Evolutionary conservation across 1,140 invertebrate genomes (phyloP).

Genomic region (Drosophila erecta): DNA sequence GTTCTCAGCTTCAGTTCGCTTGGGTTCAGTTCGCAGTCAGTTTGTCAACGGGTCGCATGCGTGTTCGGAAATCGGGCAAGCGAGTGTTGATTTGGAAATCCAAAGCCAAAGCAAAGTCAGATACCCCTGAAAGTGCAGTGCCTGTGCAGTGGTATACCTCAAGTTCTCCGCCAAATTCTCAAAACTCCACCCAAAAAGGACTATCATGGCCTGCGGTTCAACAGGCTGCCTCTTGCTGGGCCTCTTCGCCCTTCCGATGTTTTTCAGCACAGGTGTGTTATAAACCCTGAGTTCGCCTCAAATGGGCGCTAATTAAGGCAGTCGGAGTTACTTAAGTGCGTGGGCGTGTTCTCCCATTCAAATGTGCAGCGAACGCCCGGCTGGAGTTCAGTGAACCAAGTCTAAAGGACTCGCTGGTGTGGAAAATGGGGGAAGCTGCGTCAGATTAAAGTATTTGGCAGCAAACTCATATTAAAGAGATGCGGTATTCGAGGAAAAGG

Average conservation of each 20-base stretch:
- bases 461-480: not conserved
- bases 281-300: slow-evolving; percentile 28
- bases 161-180: not conserved
- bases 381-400: slow-evolving; percentile 48
- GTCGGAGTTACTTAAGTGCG: slow-evolving; percentile 19
- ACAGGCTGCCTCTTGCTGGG: slow-evolving; percentile 56
- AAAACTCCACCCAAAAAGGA: too few relatives aligned
- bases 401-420: slow-evolving; percentile 25
- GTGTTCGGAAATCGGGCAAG: slow-evolving; percentile 28
- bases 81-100: slow-evolving; percentile 2
- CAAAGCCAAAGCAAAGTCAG: slow-evolving; percentile 1
- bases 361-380: slow-evolving; percentile 41
- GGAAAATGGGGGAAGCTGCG: slow-evolving; percentile 11
- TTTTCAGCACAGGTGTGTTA: slow-evolving; percentile 68
- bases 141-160: slow-evolving; percentile 10
- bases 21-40: slow-evolving; percentile 67
- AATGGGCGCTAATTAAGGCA: slow-evolving; percentile 66
- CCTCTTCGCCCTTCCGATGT: slow-evolving; percentile 51
- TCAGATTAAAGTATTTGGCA: slow-evolving; percentile 30
- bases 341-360: slow-evolving; percentile 51
- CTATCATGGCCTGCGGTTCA: slow-evolving; percentile 58
- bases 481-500: not conserved
- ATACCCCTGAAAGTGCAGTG: slow-evolving; percentile 29
- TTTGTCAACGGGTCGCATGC: slow-evolving; percentile 79
- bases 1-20: slow-evolving; percentile 53